These are phyloP conservation scores for Pterostichus niger DNA, from an alignment of 2,888 invertebrate species.

Conservation along the genomic window DNA sequence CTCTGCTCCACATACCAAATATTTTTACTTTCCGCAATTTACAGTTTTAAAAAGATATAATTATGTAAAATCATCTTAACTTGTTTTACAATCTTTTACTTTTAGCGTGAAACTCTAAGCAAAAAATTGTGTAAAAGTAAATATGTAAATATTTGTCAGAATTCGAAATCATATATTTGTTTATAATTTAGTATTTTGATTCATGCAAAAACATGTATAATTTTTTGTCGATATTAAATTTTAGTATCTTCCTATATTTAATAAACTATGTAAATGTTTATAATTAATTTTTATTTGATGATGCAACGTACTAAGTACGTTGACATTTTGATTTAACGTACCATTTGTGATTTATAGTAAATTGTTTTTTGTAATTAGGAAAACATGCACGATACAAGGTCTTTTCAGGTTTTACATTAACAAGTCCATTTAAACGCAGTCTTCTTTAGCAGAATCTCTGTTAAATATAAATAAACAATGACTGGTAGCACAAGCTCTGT, in stretches of 20 bases:
- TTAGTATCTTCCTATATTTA: not conserved
- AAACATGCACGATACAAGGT: conserved; percentile 37
- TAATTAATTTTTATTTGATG: conserved; percentile 34
- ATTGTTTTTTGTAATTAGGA: conserved; percentile 22
- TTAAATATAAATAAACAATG: not conserved
- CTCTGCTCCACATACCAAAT: conserved; percentile 24
- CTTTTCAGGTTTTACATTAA: not conserved
- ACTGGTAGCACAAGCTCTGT: no score
- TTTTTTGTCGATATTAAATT: no score
- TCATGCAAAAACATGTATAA: not conserved
- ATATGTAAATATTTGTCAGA: no score
- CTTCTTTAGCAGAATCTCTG: not conserved
- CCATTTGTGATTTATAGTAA: conserved; percentile 38
- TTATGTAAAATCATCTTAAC: conserved; percentile 20
- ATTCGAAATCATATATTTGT: not conserved
- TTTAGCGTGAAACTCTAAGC: not conserved
- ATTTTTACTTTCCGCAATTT: conserved; percentile 36
- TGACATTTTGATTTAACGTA: conserved; percentile 44
- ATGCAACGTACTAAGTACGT: conserved; percentile 42
- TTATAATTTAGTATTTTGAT: not conserved
- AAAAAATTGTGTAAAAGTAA: not conserved
- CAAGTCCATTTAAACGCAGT: conserved; percentile 28
- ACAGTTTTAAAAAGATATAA: not conserved
- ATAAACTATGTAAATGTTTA: conserved; percentile 29
- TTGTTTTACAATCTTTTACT: conserved; percentile 5